Conservation (phyloP, 2,113 vertebrate species). For the Phaetusa simplex region DNA sequence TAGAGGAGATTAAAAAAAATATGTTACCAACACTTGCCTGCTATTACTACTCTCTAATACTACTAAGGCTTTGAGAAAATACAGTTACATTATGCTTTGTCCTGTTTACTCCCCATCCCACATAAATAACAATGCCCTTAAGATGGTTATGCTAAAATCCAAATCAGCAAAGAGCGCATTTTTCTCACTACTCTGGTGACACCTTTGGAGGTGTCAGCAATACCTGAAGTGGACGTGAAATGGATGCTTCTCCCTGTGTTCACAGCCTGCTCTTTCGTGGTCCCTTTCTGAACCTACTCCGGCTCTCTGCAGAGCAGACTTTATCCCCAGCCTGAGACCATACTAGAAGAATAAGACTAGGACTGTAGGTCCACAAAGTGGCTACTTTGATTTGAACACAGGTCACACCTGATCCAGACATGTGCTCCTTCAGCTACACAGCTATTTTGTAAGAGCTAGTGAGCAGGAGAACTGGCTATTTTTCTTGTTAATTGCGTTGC, state of each 20-base stretch:
- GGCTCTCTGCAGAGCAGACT: background rate
- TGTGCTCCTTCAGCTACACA: background rate
- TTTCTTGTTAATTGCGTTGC: background rate
- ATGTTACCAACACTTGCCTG: background rate
- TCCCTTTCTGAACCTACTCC: background rate
- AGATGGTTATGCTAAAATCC: background rate
- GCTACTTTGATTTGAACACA: background rate
- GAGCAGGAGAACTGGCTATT: conserved; percentile 1
- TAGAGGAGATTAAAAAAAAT: background rate
- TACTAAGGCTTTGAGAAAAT: background rate
- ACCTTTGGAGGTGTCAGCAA: rapidly evolving
- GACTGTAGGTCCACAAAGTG: background rate
- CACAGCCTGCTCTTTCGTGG: background rate
- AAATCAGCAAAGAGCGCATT: rapidly evolving
- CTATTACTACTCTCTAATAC: background rate
- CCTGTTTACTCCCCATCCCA: background rate
- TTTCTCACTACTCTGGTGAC: background rate
- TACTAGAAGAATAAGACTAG: background rate
- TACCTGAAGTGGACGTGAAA: rapidly evolving
- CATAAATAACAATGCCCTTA: background rate
- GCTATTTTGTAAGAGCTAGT: background rate
- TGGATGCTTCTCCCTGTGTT: background rate
- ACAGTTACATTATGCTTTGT: background rate
- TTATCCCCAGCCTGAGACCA: too few species aligned
- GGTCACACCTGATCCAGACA: background rate